phyloP scores from a whole-genome alignment of 2,113 vertebrate genomes.

The Euleptes europaea region DNA sequence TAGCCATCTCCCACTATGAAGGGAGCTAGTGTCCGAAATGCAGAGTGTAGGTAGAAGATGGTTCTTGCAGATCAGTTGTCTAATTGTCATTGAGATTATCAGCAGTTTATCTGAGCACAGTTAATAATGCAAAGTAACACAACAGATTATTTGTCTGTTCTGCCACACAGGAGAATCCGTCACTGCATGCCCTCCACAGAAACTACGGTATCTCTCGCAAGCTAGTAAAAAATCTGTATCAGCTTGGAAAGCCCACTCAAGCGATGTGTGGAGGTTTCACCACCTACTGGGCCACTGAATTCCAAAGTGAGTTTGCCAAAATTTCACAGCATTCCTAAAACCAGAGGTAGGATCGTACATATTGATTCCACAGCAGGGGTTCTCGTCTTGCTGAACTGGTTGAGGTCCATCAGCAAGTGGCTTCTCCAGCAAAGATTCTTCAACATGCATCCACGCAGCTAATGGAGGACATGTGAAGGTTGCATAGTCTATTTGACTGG shows the following conservation, averaged over 20 bases:
- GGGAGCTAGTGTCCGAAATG: too few relatives aligned
- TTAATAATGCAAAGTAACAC: neutral
- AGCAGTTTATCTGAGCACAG: neutral
- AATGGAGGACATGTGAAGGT: too few relatives aligned
- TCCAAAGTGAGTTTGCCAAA: conserved; percentile 15
- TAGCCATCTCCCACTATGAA: too few relatives aligned
- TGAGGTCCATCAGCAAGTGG: neutral
- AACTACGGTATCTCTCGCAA: conserved; percentile 25
- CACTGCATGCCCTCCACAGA: conserved; percentile 5
- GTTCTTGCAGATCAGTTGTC: too few relatives aligned
- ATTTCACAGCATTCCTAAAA: neutral
- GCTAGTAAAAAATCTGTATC: conserved; percentile 7
- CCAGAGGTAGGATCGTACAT: neutral
- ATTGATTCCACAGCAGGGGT: neutral
- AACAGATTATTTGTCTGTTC: neutral
- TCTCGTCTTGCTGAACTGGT: neutral
- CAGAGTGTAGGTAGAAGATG: too few relatives aligned
- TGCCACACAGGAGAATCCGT: neutral
- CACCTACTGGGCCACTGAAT: conserved; percentile 43
- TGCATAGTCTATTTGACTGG: too few relatives aligned
- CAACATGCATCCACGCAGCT: neutral
- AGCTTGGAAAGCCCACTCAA: conserved; percentile 6
- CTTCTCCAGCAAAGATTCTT: neutral
- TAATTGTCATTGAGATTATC: neutral
- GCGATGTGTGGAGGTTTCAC: conserved; percentile 33